phyloP scores from a whole-genome alignment of 1,140 invertebrate genomes.

The Heterodera schachtii region DNA sequence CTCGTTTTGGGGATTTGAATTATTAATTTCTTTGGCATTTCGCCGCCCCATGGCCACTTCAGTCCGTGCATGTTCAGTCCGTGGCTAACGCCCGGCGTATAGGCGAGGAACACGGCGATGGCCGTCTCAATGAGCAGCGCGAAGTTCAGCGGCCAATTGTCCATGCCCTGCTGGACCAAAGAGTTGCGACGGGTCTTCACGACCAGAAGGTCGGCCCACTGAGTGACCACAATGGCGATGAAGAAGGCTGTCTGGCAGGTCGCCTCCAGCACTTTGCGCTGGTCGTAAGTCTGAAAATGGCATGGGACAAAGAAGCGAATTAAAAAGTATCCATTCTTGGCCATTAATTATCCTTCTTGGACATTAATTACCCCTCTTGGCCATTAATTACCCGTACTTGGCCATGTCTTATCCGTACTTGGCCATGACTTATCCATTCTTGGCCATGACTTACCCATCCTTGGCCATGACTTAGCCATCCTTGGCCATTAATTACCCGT shows the following conservation, averaged over 20 bases:
- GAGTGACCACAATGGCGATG: conserved; percentile 67
- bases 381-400: too few relatives aligned
- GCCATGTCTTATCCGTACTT: too few relatives aligned
- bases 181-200: conserved; percentile 67
- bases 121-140: conserved; percentile 89
- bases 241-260: conserved; percentile 69
- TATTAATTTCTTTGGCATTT: not conserved
- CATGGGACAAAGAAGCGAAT: not conserved
- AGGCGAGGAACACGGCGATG: conserved; percentile 87
- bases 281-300: conserved; percentile 66
- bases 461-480: too few relatives aligned
- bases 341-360: too few relatives aligned
- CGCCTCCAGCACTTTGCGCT: conserved; percentile 67
- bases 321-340: not conserved
- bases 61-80: conserved; percentile 92
- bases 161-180: conserved; percentile 68
- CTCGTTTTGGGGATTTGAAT: conserved; percentile 5
- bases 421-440: too few relatives aligned
- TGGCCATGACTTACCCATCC: too few relatives aligned
- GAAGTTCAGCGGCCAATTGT: conserved; percentile 91
- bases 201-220: conserved; percentile 68
- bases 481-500: too few relatives aligned
- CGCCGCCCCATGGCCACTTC: conserved; percentile 75
- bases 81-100: conserved; percentile 93
- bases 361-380: conserved; percentile 67